phyloP scores from a whole-genome alignment of 2,113 vertebrate genomes.

The Halichoeres trimaculatus region DNA sequence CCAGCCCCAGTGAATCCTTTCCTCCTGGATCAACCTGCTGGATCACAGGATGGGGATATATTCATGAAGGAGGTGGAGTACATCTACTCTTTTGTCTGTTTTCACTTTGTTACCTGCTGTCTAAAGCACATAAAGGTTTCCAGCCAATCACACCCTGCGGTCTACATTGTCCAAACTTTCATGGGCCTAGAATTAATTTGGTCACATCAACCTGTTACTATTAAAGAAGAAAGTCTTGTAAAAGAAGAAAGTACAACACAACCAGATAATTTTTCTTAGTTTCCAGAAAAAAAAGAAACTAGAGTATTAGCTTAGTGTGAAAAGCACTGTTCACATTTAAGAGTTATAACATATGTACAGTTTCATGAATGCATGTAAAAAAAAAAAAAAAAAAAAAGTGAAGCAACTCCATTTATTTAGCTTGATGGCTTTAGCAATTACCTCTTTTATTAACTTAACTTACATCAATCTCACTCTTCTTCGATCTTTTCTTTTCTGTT shows the following conservation, averaged over 20 bases:
- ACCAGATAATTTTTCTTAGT: not conserved
- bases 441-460: not conserved
- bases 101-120: too few relatives aligned
- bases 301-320: too few relatives aligned
- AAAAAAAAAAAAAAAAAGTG: too few relatives aligned
- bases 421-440: not conserved
- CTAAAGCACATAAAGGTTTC: too few relatives aligned
- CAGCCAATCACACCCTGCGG: too few relatives aligned
- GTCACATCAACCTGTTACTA: too few relatives aligned
- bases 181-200: not conserved
- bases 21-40: constrained; percentile 76
- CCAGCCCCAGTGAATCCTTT: constrained; percentile 71
- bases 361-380: too few relatives aligned
- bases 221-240: too few relatives aligned
- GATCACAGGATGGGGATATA: constrained; percentile 85
- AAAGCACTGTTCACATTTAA: too few relatives aligned
- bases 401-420: too few relatives aligned
- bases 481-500: not conserved
- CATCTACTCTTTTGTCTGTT: not conserved
- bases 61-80: constrained; percentile 76
- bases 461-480: not conserved
- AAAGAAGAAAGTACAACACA: too few relatives aligned
- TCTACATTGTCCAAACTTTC: not conserved
- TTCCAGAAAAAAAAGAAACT: not conserved
- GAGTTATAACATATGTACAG: too few relatives aligned